These are phyloP conservation scores for Perca fluviatilis DNA, from an alignment of 2,113 vertebrate genomes.

Conservation along the genomic window DNA sequence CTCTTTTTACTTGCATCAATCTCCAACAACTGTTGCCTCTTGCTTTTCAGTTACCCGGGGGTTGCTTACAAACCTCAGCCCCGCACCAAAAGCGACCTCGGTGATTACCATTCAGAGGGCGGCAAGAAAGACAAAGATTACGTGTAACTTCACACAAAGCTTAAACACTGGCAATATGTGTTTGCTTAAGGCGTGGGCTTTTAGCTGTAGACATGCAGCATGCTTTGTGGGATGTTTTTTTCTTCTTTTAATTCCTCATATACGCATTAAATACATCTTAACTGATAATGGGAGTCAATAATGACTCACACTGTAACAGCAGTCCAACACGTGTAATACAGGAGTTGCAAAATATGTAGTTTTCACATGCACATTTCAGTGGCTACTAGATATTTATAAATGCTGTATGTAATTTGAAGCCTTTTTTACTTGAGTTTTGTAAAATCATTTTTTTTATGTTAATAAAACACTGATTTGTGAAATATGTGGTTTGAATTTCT, in stretches of 20 bases:
- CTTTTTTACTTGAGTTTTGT: conserved; percentile 28
- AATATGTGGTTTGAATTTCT: neutral
- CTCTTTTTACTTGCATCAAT: neutral
- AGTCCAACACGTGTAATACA: neutral
- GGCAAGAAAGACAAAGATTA: conserved; percentile 45
- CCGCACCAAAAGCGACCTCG: conserved; percentile 57
- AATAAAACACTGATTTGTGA: conserved; percentile 50
- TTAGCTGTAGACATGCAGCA: neutral
- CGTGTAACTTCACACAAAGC: conserved; percentile 40
- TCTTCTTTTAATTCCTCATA: neutral
- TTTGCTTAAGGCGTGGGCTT: neutral
- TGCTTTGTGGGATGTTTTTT: conserved; percentile 1
- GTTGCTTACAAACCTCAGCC: conserved; percentile 88
- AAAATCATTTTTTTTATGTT: conserved; percentile 31
- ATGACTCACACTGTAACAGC: neutral
- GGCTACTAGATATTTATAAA: conserved; percentile 14
- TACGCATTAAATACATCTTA: neutral
- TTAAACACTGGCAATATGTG: neutral
- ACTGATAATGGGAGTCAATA: neutral
- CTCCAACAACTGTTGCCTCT: neutral
- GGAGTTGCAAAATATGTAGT: neutral
- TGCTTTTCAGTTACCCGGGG: conserved; percentile 84
- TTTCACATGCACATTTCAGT: conserved; percentile 27
- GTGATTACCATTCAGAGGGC: conserved; percentile 39
- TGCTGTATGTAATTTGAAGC: conserved; percentile 11